Conservation (phyloP, 2,888 invertebrate species). For the Venustoraphidia nigricollis region DNA sequence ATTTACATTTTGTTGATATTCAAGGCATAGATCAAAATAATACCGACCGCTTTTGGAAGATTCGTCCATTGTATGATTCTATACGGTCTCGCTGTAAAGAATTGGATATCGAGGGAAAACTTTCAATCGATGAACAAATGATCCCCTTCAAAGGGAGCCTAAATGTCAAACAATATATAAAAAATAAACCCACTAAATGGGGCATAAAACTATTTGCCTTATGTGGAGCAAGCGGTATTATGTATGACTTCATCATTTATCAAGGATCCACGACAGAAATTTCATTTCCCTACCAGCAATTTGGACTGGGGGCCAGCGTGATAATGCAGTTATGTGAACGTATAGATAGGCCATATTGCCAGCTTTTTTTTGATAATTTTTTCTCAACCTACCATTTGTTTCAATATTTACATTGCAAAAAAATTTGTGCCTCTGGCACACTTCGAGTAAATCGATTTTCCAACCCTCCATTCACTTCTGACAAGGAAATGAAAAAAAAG, state of each 20-base stretch:
- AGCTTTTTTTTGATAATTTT: conserved; percentile 14
- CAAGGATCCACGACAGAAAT: conserved; percentile 15
- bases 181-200: conserved; percentile 14
- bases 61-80: conserved; percentile 11
- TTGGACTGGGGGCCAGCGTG: conserved; percentile 13
- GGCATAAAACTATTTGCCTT: conserved; percentile 16
- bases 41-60: conserved; percentile 9
- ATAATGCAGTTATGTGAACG: conserved; percentile 8
- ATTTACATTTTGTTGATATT: conserved; percentile 5
- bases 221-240: conserved; percentile 15
- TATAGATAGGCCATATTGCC: conserved; percentile 4
- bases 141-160: conserved; percentile 13
- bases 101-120: not conserved
- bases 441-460: conserved; percentile 11
- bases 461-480: conserved; percentile 11
- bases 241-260: conserved; percentile 19
- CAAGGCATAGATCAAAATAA: not conserved
- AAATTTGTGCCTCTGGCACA: conserved; percentile 10
- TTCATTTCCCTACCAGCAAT: conserved; percentile 5
- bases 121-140: conserved; percentile 3
- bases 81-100: conserved; percentile 9
- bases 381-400: conserved; percentile 14
- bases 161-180: conserved; percentile 12
- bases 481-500: conserved; percentile 11
- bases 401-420: conserved; percentile 8